phyloP scores from a whole-genome alignment of 2,888 invertebrate genomes.

The Elaeidobius kamerunicus region DNA sequence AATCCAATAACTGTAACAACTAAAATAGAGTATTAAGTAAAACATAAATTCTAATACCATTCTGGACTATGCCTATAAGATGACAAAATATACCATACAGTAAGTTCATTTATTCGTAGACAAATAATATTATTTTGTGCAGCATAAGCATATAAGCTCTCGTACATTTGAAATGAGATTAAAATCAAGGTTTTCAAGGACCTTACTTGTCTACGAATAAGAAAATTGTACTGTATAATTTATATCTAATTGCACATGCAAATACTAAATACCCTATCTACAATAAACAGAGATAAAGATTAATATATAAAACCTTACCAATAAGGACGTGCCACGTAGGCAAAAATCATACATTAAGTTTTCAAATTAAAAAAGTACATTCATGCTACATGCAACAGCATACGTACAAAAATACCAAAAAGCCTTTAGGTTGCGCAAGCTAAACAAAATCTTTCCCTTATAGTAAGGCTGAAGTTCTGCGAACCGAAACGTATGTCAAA shows the following conservation, averaged over 20 bases:
- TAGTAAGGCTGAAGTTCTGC: slow-evolving; percentile 51
- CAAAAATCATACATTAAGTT: slow-evolving; percentile 36
- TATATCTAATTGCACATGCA: slow-evolving; percentile 4
- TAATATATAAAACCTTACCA: slow-evolving; percentile 33
- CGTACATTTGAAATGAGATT: too few relatives aligned
- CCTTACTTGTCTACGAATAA: too few relatives aligned
- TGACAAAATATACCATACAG: too few relatives aligned
- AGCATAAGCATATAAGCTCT: too few relatives aligned
- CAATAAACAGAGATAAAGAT: slow-evolving; percentile 9
- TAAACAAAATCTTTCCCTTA: slow-evolving; percentile 49
- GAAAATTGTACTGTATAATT: too few relatives aligned
- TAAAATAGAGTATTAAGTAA: slow-evolving; percentile 37
- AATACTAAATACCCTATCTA: slow-evolving; percentile 3
- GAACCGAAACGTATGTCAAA: slow-evolving; percentile 44
- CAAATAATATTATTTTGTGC: too few relatives aligned
- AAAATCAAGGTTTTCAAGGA: too few relatives aligned
- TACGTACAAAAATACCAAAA: slow-evolving; percentile 10
- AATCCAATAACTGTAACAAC: slow-evolving; percentile 49
- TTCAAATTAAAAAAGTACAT: slow-evolving; percentile 32
- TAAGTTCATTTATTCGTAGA: too few relatives aligned
- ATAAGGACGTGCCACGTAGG: slow-evolving; percentile 36
- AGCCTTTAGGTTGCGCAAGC: slow-evolving; percentile 15
- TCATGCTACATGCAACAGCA: slow-evolving; percentile 26
- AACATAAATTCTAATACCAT: too few relatives aligned
- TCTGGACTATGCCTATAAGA: too few relatives aligned